phyloP scores from a whole-genome alignment of 2,113 vertebrate species.

The Tupaia chinensis region DNA sequence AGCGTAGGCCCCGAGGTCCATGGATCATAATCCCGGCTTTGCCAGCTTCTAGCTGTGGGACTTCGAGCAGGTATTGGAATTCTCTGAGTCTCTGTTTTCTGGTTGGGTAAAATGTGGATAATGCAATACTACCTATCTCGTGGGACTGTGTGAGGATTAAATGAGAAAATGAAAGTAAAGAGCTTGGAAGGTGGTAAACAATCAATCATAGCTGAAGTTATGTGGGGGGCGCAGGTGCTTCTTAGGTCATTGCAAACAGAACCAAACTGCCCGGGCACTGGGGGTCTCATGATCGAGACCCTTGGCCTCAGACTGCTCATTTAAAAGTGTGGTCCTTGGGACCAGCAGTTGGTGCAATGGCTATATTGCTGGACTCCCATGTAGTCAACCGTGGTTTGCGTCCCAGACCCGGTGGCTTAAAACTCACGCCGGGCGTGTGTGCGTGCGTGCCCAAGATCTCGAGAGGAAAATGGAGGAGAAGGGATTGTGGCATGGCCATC shows the following conservation, averaged over 20 bases:
- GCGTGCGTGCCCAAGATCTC: too few species aligned
- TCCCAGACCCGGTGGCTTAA: too few species aligned
- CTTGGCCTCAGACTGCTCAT: not conserved
- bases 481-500: too few species aligned
- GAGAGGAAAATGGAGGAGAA: too few species aligned
- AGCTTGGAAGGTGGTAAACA: not conserved
- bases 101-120: not conserved
- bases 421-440: too few species aligned
- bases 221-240: not conserved
- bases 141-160: not conserved
- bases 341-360: too few species aligned
- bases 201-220: not conserved
- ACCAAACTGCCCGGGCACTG: not conserved
- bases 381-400: too few species aligned
- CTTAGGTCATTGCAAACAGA: not conserved
- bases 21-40: not conserved
- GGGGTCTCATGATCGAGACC: not conserved
- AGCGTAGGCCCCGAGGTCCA: not conserved
- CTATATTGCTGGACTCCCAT: too few species aligned
- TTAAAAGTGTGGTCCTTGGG: not conserved
- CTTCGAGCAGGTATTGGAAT: not conserved
- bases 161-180: slow-evolving; percentile 29
- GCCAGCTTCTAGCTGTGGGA: not conserved
- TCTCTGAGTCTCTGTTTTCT: not conserved
- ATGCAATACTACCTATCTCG: not conserved